Evolutionary conservation across 2,888 invertebrate species (phyloP), one percentile per base, ranked within the genome.

Genomic region (Asteroscopus sphinx): DNA sequence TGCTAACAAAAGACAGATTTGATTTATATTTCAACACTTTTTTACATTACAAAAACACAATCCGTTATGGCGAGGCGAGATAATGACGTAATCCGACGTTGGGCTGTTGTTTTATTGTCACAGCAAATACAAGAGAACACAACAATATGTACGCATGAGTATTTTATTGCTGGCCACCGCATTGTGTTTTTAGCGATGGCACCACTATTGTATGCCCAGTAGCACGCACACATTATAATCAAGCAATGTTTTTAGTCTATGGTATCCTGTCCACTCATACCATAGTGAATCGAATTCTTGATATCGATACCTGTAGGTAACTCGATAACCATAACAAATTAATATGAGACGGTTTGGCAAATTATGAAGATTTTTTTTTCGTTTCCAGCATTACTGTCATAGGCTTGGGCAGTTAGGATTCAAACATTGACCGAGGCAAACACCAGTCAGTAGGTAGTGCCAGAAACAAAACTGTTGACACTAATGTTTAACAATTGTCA

Each of bases 91-190:
- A 81, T 60, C 51, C 41, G 17, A 46, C 64, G 56, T 64, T 62
- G 40, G 26, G 21, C 37, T 52, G 60, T 67, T 69, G 60, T 71
- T 77, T 68, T 70, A 70, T 75, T 76, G 67, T 72, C 59, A 54
- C 42, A 67, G 53, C 54, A 61, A 57, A 53, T 65, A 68, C 66
- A 56, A 65, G 62, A 58, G 53, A 56, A 71, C 68, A 79, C 71
- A 80, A 80, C 78, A 76, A 76, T 79, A 76, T 73, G 68, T 77
- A 75, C 66, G 68, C 73, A 73, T 76, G 76, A 72, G 59, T 81
- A 78, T 81, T 81, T 83, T 81, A 81, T 82, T 74, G 68, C 52
- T 78, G 80, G 72, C 80, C 80, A 78, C 58, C 69, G 79, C 58
- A 82, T 83, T 83, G 85, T 86, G 59, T 71, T 66, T 67, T 66